These are phyloP conservation scores for Biston stratarius DNA, from an alignment of 2,888 invertebrate genomes.

Conservation along the genomic window DNA sequence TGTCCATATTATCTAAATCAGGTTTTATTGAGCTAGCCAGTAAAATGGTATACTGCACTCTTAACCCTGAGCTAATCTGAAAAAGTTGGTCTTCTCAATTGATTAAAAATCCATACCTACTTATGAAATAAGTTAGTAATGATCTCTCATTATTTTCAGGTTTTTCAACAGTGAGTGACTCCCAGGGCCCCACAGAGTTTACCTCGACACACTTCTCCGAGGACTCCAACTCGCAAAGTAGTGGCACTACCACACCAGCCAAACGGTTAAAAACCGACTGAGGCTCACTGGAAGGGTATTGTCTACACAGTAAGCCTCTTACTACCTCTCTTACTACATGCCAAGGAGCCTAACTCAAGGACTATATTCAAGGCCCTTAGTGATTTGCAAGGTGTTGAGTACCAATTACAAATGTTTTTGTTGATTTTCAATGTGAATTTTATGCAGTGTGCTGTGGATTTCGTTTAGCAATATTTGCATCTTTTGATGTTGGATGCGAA, in stretches of 20 bases:
- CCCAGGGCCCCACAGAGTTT: constrained; percentile 94
- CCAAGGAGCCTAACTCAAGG: constrained; percentile 41
- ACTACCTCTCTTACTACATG: constrained; percentile 25
- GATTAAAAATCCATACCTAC: not conserved
- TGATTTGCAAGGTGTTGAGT: constrained; percentile 23
- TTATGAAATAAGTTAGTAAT: too few relatives aligned
- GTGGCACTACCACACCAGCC: constrained; percentile 89
- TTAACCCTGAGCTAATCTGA: too few relatives aligned
- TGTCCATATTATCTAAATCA: too few relatives aligned
- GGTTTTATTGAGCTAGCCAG: too few relatives aligned
- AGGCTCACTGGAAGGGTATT: constrained; percentile 49
- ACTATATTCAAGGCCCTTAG: constrained; percentile 27
- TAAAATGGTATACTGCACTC: too few relatives aligned
- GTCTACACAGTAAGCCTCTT: constrained; percentile 35
- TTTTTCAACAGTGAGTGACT: constrained; percentile 96
- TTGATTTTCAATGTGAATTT: constrained; percentile 29
- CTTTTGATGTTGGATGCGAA: constrained; percentile 37
- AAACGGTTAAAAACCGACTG: constrained; percentile 93
- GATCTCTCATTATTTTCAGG: constrained; percentile 81
- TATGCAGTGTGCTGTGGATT: constrained; percentile 47
- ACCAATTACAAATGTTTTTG: constrained; percentile 21
- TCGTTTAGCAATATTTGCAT: constrained; percentile 44
- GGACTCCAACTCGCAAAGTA: constrained; percentile 96
- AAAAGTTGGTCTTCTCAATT: not conserved
- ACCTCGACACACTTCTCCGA: constrained; percentile 95